A percentile compares a stretch with the other conserved stretches of the same genome.
These are phyloP conservation scores for Neomorphus geoffroyi DNA, from an alignment of 2,797 vertebrate genomes.

Conservation along the genomic window DNA sequence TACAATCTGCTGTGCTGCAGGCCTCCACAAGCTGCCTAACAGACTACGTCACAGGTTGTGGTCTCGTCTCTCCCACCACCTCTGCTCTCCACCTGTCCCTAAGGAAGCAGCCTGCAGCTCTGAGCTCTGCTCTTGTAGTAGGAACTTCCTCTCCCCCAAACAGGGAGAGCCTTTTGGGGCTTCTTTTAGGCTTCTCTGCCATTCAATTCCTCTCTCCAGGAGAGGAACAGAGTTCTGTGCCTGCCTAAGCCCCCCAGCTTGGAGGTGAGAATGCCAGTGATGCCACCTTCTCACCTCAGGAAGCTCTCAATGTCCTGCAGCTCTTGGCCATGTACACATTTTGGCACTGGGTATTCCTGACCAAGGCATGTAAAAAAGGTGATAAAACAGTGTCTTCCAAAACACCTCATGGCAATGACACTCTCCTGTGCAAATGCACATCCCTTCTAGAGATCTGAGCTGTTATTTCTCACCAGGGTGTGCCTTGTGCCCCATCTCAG, in stretches of 20 bases:
- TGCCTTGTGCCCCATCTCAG: background rate
- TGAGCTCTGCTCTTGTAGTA: background rate
- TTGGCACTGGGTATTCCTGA: background rate
- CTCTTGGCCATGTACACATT: accelerated
- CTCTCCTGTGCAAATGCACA: background rate
- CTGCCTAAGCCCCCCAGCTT: background rate
- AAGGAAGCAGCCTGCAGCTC: background rate
- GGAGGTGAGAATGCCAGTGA: background rate
- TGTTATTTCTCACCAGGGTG: background rate
- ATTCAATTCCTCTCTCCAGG: background rate
- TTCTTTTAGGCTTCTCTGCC: background rate
- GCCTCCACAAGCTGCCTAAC: background rate
- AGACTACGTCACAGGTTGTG: background rate
- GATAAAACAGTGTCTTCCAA: background rate
- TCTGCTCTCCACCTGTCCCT: background rate
- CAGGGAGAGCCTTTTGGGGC: background rate
- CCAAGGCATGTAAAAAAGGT: background rate
- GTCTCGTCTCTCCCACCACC: background rate
- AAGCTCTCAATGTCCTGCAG: background rate
- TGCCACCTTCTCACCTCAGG: accelerated
- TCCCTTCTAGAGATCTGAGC: background rate
- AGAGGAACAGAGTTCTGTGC: background rate
- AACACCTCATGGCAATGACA: background rate
- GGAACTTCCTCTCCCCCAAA: background rate
- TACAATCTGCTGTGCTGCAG: background rate